Percentiles rank a stretch among this genome's conserved stretches.
Evolutionary conservation across 2,888 invertebrate genomes (phyloP).

Genomic region (Lasioglossum pauxillum): DNA sequence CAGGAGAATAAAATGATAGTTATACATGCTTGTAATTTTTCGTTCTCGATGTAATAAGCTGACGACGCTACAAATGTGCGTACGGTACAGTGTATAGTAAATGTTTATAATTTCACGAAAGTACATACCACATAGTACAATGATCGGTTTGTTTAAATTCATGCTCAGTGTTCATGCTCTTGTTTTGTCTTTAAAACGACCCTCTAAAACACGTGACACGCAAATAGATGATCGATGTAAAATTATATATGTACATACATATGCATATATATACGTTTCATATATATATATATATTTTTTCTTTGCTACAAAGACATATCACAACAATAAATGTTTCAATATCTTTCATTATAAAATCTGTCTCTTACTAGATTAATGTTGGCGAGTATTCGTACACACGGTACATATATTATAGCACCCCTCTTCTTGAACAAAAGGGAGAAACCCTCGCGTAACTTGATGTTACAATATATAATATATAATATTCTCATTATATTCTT

Average conservation of each 20-base stretch:
- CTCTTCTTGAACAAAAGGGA: conserved; percentile 67
- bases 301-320: conserved; percentile 72
- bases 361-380: conserved; percentile 68
- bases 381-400: conserved; percentile 71
- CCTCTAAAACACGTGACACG: conserved; percentile 41
- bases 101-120: conserved; percentile 72
- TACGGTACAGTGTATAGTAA: conserved; percentile 73
- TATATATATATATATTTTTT: conserved; percentile 55
- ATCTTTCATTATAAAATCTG: conserved; percentile 76
- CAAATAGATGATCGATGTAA: conserved; percentile 70
- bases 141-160: conserved; percentile 54
- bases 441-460: conserved; percentile 66
- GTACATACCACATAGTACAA: conserved; percentile 74
- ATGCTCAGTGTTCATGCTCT: conserved; percentile 37
- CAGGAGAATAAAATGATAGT: conserved; percentile 76
- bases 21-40: conserved; percentile 73
- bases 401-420: conserved; percentile 68
- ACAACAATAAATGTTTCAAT: conserved; percentile 73
- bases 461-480: conserved; percentile 67
- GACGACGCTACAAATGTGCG: conserved; percentile 74
- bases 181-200: conserved; percentile 10
- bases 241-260: conserved; percentile 60
- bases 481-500: conserved; percentile 68
- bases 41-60: conserved; percentile 56
- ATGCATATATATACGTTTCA: conserved; percentile 28